Evolutionary conservation across 2,888 invertebrate genomes (phyloP), one percentile per base, ranked within the genome.

Genomic region (Globia sparganii): DNA sequence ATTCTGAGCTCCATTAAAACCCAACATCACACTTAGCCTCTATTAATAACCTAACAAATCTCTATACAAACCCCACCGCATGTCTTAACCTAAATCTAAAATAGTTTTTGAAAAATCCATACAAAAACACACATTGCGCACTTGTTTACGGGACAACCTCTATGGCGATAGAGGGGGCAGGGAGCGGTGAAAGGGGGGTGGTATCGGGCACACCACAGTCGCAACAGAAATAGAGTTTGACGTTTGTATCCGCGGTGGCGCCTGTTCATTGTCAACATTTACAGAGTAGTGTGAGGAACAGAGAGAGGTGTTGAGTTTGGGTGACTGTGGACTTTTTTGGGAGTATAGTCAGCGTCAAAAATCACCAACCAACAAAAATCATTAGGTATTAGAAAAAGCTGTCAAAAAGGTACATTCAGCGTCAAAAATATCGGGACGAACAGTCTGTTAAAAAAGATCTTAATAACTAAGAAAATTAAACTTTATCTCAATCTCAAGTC

Each of bases 201-300:
- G 91, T 90, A 91, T 89, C 91, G 91, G 90, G 91, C 86, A 86
- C 91, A 91, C 94, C 94, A 92, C 94, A 92, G 93, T 94, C 94
- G 94, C 93, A 93, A 94, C 96, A 94, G 96, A 96, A 96, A 96
- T 96, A 96, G 96, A 93, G 92, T 91, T 95, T 95, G 96, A 96
- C 96, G 96, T 92, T 96, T 94, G 96, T 94, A 95, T 95, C 95
- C 94, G 95, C 90, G 95, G 95, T 96, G 96, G 96, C 96, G 96
- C 96, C 96, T 96, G 96, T 95, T 96, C 95, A 95, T 94, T 96
- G 96, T 96, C 96, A 96, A 96, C 96, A 84, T 95, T 89, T 89
- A 91, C 88, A 96, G 96, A 91, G 91, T 85, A 94, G 77, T 61
- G 79, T 4, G 11, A 2, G 9, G 28, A 75, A 91, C 92, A 95